Base-by-base conservation (phyloP, 2,113 vertebrate genomes). In the Hippocampus zosterae region DNA sequence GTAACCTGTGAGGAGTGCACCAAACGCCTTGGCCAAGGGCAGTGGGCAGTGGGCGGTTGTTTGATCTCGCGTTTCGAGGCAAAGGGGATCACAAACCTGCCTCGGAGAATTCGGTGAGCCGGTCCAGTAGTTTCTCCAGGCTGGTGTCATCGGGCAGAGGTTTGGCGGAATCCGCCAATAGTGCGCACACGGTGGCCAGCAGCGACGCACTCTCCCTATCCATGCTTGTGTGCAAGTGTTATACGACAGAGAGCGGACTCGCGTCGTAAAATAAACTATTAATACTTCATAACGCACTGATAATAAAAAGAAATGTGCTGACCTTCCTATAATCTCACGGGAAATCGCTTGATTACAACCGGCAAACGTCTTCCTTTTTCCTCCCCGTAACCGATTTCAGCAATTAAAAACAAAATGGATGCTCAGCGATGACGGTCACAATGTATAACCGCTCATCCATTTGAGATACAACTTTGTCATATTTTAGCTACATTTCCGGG, bases 111-210 rank as follows among this genome's bases (percentile, higher is more conserved):
- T 81, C 72, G 42, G 89, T 92, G 81, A 99, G 93, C 94, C 95
- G 98, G 85, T 99, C 97, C 62, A 98, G 81, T 50, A 99, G 89
- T 77, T 98, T 99, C 86, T 98, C 96, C 85, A 97, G 84, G 74
- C 93, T 96, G 23, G 95, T 96, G 83, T 98, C 96, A 77, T 99
- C 97, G 0, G 88, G 91, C 72, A 94, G 73, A 1, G 88, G 84
- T 67, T 89, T 92, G 55, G 85, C 86, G 0, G 93, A 86, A 46
- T 92, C 92, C 21, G 90, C 87, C 71, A 98, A 85, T 1, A 93
- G 89, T 1, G 90, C 78, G 81, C 93, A 96, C 6, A 98, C 93
- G 0, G 89, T 76, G 0, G 96, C 95, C 73, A 99, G 91, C 37
- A 97, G 90, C 16, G 72, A 79, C n/a, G 88, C 65, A 64, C 94